Conservation (phyloP, 2,113 vertebrate genomes). For the Misgurnus mizolepis region DNA sequence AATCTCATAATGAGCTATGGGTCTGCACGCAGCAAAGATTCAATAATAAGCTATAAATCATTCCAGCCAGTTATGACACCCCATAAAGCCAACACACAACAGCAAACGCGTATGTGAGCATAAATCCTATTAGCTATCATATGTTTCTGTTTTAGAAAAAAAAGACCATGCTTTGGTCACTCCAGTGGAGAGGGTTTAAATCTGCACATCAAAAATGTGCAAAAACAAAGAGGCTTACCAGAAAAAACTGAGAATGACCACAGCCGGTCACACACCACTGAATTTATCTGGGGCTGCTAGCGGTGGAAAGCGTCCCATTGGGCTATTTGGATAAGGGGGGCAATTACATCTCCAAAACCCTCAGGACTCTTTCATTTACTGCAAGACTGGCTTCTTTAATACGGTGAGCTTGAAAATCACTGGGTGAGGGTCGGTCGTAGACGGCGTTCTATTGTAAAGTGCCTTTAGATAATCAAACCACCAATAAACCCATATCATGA, state of each 20-base stretch:
- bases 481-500: constrained; percentile 34
- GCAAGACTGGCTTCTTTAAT: constrained; percentile 44
- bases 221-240: background rate
- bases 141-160: background rate
- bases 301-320: constrained; percentile 28
- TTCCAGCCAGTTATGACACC: constrained; percentile 58
- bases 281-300: constrained; percentile 30
- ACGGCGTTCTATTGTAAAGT: constrained; percentile 3
- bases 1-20: constrained; percentile 71
- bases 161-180: background rate
- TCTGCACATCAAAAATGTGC: constrained; percentile 7
- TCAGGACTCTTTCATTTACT: constrained; percentile 40
- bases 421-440: constrained; percentile 10
- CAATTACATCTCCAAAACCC: constrained; percentile 26
- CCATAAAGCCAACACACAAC: constrained; percentile 57
- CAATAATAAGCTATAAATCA: constrained; percentile 73
- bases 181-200: background rate
- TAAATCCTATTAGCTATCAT: constrained; percentile 49
- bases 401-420: constrained; percentile 10
- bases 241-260: background rate
- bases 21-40: constrained; percentile 59
- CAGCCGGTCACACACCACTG: background rate
- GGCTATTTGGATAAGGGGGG: constrained; percentile 31
- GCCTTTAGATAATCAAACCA: constrained; percentile 36
- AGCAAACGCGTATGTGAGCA: constrained; percentile 56